Evolutionary conservation across 2,888 invertebrate species (phyloP).

Genomic region (Cephonodes hylas): DNA sequence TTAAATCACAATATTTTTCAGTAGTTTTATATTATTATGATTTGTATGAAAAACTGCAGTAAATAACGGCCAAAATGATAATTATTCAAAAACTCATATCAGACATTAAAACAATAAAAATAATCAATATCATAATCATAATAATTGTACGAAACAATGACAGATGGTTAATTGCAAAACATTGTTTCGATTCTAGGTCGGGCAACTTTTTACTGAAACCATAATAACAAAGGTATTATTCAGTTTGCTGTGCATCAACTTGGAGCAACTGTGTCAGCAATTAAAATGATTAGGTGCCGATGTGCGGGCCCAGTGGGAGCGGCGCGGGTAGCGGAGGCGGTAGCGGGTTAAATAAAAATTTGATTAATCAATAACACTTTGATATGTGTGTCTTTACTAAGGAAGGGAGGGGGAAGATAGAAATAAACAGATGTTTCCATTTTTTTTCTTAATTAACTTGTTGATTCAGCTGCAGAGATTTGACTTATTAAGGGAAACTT

Average conservation of each 20-base stretch:
- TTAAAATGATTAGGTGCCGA: constrained; percentile 66
- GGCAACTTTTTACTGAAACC: constrained; percentile 45
- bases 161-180: constrained; percentile 48
- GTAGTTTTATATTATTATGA: no score
- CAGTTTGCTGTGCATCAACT: constrained; percentile 57
- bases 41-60: no score
- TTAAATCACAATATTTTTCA: no score
- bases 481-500: no score
- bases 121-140: background rate
- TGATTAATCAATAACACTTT: no score
- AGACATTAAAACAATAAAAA: background rate
- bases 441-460: no score
- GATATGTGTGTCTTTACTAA: no score
- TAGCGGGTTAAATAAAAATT: constrained; percentile 19
- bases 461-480: no score
- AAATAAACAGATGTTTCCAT: no score
- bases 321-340: constrained; percentile 23
- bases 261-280: constrained; percentile 71
- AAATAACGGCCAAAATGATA: background rate
- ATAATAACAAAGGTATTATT: constrained; percentile 63
- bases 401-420: no score
- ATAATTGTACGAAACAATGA: constrained; percentile 12
- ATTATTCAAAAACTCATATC: background rate
- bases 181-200: constrained; percentile 61
- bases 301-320: constrained; percentile 37